Conservation (phyloP, 2,797 vertebrate genomes). For the Potorous gilbertii region DNA sequence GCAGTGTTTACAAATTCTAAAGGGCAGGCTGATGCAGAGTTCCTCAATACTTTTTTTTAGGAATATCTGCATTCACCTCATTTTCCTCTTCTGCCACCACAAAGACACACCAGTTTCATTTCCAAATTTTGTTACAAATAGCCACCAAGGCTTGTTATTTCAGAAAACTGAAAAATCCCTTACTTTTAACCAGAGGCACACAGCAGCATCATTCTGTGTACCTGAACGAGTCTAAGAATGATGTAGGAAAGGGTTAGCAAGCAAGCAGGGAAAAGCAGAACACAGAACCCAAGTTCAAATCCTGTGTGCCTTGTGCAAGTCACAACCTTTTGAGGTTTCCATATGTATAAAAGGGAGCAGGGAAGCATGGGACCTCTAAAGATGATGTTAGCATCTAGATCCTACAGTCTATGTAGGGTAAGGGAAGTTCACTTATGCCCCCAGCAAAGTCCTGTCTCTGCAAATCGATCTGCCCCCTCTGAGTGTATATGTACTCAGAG, state of each 20-base stretch:
- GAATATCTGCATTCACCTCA: background rate
- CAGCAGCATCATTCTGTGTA: conserved; percentile 18
- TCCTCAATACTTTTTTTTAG: background rate
- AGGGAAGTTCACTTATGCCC: background rate
- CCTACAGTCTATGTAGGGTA: too few species aligned
- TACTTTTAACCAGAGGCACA: conserved; percentile 26
- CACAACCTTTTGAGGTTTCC: background rate
- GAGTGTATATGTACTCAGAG: too few species aligned
- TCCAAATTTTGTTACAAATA: background rate
- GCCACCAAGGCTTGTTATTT: background rate
- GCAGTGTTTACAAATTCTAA: background rate
- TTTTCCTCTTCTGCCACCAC: conserved; percentile 7
- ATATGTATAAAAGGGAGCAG: background rate
- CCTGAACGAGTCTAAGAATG: conserved; percentile 11
- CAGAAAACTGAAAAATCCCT: background rate
- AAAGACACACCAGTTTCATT: conserved; percentile 5
- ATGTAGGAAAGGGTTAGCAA: background rate
- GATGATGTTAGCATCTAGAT: background rate
- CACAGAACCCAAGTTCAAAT: background rate
- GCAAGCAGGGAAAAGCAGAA: background rate
- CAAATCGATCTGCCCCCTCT: background rate
- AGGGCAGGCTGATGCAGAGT: background rate
- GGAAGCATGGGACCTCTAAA: background rate
- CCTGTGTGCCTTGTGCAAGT: background rate
- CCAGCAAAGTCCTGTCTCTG: background rate